These are phyloP conservation scores for Apostichopus leukothele DNA, from an alignment of 53 echinoderm and acorn worm species.

Conservation along the genomic window DNA sequence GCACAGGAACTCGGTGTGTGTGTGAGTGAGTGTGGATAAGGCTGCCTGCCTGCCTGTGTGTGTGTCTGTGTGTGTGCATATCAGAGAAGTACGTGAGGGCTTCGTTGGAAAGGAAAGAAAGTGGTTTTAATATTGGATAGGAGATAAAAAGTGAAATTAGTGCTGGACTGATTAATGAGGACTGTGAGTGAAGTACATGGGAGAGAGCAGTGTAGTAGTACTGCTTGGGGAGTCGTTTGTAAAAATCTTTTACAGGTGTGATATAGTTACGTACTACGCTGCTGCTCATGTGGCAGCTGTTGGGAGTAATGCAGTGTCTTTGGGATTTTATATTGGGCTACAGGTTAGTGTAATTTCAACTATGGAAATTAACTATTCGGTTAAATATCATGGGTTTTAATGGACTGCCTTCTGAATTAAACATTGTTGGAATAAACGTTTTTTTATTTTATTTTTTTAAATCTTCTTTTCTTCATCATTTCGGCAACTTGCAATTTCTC, in stretches of 20 bases:
- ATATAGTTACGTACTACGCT: neutral
- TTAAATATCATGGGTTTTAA: too few relatives aligned
- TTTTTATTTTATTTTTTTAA: too few relatives aligned
- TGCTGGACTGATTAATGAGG: constrained; percentile 32
- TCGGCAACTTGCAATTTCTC: too few relatives aligned
- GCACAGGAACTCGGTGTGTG: constrained; percentile 14
- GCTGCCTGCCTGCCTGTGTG: neutral
- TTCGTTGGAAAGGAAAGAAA: constrained; percentile 1
- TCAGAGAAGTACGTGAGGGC: neutral
- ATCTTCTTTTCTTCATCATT: too few relatives aligned
- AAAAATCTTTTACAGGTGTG: neutral
- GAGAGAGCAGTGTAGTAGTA: neutral
- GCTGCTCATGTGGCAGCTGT: neutral
- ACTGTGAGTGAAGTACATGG: constrained; percentile 15
- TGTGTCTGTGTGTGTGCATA: neutral
- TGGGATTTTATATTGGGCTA: too few relatives aligned
- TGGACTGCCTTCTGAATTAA: too few relatives aligned
- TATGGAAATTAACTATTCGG: too few relatives aligned
- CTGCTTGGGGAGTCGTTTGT: neutral
- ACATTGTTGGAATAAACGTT: too few relatives aligned
- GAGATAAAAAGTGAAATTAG: constrained; percentile 30
- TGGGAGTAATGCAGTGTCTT: neutral
- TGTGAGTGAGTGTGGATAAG: neutral
- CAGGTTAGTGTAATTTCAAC: too few relatives aligned
- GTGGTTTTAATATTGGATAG: constrained; percentile 28